phyloP scores from a whole-genome alignment of 2,113 vertebrate genomes.

The Sterrhoptilus dennistouni region DNA sequence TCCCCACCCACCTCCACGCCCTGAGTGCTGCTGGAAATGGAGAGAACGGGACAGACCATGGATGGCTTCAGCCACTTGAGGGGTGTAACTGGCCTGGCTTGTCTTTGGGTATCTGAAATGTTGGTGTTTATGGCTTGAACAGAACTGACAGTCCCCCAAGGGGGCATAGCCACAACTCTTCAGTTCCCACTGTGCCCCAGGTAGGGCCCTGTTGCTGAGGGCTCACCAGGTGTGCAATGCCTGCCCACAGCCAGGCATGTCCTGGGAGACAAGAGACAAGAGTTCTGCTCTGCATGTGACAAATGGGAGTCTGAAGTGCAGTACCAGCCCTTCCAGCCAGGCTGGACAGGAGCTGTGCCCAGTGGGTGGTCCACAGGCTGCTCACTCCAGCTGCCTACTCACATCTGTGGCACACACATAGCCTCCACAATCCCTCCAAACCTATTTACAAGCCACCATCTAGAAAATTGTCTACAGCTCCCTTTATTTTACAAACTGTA shows the following conservation, averaged over 20 bases:
- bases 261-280: background rate
- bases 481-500: background rate
- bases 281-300: rapidly evolving
- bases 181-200: rapidly evolving
- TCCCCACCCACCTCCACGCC: rapidly evolving
- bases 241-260: rapidly evolving
- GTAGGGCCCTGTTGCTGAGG: background rate
- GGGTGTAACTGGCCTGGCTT: background rate
- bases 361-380: rapidly evolving
- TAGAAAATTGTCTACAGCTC: background rate
- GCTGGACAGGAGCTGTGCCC: background rate
- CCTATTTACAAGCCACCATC: background rate
- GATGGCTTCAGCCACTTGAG: background rate
- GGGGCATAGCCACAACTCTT: background rate
- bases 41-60: rapidly evolving
- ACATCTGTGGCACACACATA: rapidly evolving
- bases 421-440: rapidly evolving
- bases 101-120: background rate
- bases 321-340: background rate
- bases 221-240: rapidly evolving
- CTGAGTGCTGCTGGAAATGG: rapidly evolving
- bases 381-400: background rate
- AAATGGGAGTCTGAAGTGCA: rapidly evolving
- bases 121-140: background rate
- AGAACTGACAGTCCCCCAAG: rapidly evolving